Evolutionary conservation across 2,113 vertebrate species (phyloP), one percentile per base, ranked within the genome.

Genomic region (Pleuronectes platessa): DNA sequence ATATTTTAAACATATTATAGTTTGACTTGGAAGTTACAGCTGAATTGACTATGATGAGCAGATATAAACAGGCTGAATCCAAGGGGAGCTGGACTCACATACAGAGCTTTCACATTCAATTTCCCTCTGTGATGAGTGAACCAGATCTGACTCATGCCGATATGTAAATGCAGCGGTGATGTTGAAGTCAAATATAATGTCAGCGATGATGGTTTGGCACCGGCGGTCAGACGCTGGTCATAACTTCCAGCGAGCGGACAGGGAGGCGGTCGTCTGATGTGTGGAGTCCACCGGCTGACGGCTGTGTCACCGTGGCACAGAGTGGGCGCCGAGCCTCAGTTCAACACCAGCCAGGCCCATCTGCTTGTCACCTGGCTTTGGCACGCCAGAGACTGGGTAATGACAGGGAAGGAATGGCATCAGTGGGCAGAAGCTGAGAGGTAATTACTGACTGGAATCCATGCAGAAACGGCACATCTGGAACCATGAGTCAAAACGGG

Each of bases 391-490:
- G 78, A 90, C 91, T 89, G 92, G 90, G 93, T 95, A 95, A 95
- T 95, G 94, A 93, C 89, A 92, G 90, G 93, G 93, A 95, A 94
- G 92, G 84, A 94, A 94, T 93, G 89, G 93, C 91, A 86, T 92
- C 89, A 86, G 89, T 92, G 91, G 91, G 92, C 90, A 86, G 85
- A 60, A 76, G 89, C 91, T 78, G 86, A 89, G 89, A 89, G 88
- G 92, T 94, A 95, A 95, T 95, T 95, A 95, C 91, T 90, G 87
- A 90, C 86, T 91, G 91, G 87, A 94, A 94, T 88, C 90, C 94
- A 95, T 94, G 94, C 94, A 95, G 93, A 95, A 95, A 94, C 90
- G 82, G 82, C 93, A 95, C 94, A 95, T 95, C 94, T 95, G 94
- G 93, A 94, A 92, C 76, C 76, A 88, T 63, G 84, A 92, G 87